A percentile compares a stretch with the other conserved stretches of the same genome.
These are phyloP conservation scores for Cepaea nemoralis DNA, from an alignment of 1,140 invertebrate genomes.

Conservation along the genomic window DNA sequence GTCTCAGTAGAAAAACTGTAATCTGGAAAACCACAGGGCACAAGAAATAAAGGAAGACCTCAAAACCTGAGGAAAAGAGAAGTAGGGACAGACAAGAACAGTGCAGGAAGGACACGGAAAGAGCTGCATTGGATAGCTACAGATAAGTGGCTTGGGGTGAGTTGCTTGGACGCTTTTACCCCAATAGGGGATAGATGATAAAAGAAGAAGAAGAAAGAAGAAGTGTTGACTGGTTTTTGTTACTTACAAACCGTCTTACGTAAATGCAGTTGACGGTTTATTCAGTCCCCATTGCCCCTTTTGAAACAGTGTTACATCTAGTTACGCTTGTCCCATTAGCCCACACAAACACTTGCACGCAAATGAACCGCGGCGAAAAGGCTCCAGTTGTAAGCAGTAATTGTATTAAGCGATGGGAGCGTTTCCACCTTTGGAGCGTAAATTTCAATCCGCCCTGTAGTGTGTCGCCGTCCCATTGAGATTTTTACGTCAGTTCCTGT, in stretches of 20 bases:
- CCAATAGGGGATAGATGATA: too few species aligned
- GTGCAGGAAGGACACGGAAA: too few species aligned
- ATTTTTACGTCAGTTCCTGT: not conserved
- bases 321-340: not conserved
- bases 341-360: not conserved
- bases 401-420: not conserved
- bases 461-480: not conserved
- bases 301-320: not conserved
- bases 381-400: not conserved
- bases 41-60: too few species aligned
- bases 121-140: too few species aligned
- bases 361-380: not conserved
- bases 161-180: too few species aligned
- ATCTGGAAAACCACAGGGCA: too few species aligned
- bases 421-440: not conserved
- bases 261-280: not conserved
- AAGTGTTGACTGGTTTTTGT: too few species aligned
- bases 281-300: not conserved
- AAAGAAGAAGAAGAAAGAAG: too few species aligned
- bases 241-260: not conserved
- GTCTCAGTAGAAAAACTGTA: too few species aligned
- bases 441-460: not conserved
- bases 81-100: too few species aligned
- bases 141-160: too few species aligned
- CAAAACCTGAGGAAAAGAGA: too few species aligned